phyloP scores from a whole-genome alignment of 2,797 vertebrate genomes.

The Bufotes viridis region DNA sequence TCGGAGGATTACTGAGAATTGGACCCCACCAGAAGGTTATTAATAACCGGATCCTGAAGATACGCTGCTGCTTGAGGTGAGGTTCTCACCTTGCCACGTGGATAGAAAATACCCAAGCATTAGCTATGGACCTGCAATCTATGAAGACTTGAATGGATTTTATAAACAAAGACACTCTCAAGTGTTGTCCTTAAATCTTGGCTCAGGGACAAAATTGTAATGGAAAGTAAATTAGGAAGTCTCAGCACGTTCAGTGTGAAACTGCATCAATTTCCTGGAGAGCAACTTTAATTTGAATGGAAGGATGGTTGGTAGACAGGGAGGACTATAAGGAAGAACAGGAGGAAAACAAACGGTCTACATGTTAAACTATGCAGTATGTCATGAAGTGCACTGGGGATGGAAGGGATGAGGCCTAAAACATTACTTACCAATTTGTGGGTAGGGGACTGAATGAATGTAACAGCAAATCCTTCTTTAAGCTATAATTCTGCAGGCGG shows the following conservation, averaged over 20 bases:
- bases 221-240: not conserved
- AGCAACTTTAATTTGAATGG: not conserved
- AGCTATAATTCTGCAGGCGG: not conserved
- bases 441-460: not conserved
- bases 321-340: not conserved
- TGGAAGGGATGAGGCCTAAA: not conserved
- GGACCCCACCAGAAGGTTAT: too few relatives aligned
- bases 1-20: too few relatives aligned
- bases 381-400: not conserved
- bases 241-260: not conserved
- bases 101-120: not conserved
- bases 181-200: not conserved
- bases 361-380: not conserved
- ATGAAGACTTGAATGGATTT: not conserved
- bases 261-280: not conserved
- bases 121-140: not conserved
- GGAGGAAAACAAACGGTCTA: not conserved
- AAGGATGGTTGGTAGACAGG: not conserved
- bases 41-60: too few relatives aligned
- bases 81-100: not conserved
- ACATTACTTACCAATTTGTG: not conserved
- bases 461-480: not conserved
- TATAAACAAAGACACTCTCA: not conserved
- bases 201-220: constrained; percentile 1
- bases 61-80: not conserved